A percentile compares a stretch with the other conserved stretches of the same genome.
Conservation (phyloP, 2,888 invertebrate genomes). For the Callimorpha dominula region DNA sequence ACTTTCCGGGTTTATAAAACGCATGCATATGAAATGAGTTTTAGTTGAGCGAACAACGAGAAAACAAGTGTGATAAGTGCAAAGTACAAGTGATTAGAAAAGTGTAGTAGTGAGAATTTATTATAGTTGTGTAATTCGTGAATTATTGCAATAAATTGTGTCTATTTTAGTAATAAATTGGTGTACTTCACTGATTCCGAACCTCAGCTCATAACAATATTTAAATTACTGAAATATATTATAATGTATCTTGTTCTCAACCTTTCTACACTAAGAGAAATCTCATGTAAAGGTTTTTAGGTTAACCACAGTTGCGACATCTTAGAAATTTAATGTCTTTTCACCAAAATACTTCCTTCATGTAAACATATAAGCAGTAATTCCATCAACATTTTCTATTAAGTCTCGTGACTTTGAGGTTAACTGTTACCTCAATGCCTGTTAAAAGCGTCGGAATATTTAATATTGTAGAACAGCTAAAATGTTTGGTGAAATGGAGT, state of each 20-base stretch:
- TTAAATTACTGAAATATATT: background rate
- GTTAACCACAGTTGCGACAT: too few relatives aligned
- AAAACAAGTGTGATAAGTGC: too few relatives aligned
- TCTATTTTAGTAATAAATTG: too few relatives aligned
- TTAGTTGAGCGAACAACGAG: too few relatives aligned
- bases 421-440: background rate
- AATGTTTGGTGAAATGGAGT: background rate
- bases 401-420: background rate
- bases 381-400: slow-evolving; percentile 4
- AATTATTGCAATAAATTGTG: too few relatives aligned
- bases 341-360: background rate
- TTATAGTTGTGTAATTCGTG: too few relatives aligned
- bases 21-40: too few relatives aligned
- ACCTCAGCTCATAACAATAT: too few relatives aligned
- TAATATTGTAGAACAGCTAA: background rate
- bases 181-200: too few relatives aligned
- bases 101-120: too few relatives aligned
- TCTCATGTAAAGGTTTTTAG: background rate
- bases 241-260: background rate
- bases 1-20: too few relatives aligned
- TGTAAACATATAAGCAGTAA: background rate
- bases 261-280: background rate
- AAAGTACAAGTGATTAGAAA: too few relatives aligned
- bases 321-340: background rate
- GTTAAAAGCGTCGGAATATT: background rate